A percentile compares a stretch with the other conserved stretches of the same genome.
Conservation (phyloP, 1,140 invertebrate species). For the Lysiphlebus fabarum region DNA sequence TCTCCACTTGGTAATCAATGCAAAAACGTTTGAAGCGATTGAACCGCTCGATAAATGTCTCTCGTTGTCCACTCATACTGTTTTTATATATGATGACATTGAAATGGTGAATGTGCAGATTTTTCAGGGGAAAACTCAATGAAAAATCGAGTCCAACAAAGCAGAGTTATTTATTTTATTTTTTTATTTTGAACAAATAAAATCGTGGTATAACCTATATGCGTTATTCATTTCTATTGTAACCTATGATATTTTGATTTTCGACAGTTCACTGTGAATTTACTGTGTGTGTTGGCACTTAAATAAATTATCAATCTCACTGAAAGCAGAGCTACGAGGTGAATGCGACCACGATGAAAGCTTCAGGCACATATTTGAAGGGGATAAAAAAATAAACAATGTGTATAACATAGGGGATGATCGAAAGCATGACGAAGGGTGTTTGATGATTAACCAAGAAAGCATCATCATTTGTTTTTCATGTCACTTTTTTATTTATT, state of each 20-base stretch:
- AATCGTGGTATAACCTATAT: too few relatives aligned
- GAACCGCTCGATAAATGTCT: background rate
- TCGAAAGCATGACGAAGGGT: conserved; percentile 11
- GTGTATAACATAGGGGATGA: conserved; percentile 7
- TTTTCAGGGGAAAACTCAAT: background rate
- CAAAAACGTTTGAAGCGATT: conserved; percentile 18
- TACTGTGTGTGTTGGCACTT: conserved; percentile 28
- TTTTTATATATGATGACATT: background rate
- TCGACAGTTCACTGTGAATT: conserved; percentile 26
- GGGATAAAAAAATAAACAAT: background rate
- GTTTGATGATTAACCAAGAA: conserved; percentile 10
- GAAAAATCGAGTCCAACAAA: background rate
- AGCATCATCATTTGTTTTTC: conserved; percentile 1
- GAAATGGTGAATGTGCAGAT: background rate
- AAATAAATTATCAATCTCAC: conserved; percentile 44
- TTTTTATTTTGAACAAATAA: too few relatives aligned
- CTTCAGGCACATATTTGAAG: too few relatives aligned
- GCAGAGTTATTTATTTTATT: too few relatives aligned
- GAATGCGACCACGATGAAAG: too few relatives aligned
- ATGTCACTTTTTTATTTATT: background rate
- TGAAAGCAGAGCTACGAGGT: conserved; percentile 32
- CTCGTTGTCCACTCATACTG: background rate
- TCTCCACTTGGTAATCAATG: conserved; percentile 15
- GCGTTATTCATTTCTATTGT: background rate
- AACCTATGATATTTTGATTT: conserved; percentile 33